Percentiles rank a stretch among this genome's conserved stretches.
phyloP scores from a whole-genome alignment of 1,140 invertebrate species.

The Planococcus citri region DNA sequence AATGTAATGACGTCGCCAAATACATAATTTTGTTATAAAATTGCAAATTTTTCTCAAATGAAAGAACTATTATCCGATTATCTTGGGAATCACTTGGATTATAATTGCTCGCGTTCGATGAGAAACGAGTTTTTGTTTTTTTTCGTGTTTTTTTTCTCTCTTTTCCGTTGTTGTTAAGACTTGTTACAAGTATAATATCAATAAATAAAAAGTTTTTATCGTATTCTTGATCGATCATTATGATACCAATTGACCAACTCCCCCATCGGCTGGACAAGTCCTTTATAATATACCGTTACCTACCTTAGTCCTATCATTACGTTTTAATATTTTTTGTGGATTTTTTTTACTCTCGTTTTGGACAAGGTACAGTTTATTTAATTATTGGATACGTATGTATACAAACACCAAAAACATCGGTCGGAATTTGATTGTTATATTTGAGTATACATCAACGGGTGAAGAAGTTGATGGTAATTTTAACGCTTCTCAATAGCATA shows the following conservation, averaged over 20 bases:
- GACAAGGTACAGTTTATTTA: background rate
- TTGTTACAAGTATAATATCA: slow-evolving; percentile 5
- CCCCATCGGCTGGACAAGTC: background rate
- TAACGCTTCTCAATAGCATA: no score
- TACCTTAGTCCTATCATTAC: background rate
- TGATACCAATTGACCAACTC: slow-evolving; percentile 1
- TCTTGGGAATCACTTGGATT: background rate
- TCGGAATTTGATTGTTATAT: no score
- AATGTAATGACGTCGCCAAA: no score
- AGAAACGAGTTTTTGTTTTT: background rate
- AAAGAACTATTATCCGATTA: no score
- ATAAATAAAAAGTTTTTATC: background rate
- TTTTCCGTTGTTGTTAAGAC: background rate
- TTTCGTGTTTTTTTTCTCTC: background rate
- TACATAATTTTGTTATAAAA: no score
- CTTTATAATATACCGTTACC: background rate
- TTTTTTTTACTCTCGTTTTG: background rate
- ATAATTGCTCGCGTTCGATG: background rate
- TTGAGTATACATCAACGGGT: no score
- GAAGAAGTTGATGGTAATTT: no score
- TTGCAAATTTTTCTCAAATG: no score
- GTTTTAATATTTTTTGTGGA: background rate
- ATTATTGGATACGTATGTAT: no score
- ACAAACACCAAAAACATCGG: no score
- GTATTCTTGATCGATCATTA: background rate